Percentiles rank a stretch among this genome's conserved stretches.
Evolutionary conservation across 2,113 vertebrate species (phyloP).

Genomic region (Seriola quinqueradiata): DNA sequence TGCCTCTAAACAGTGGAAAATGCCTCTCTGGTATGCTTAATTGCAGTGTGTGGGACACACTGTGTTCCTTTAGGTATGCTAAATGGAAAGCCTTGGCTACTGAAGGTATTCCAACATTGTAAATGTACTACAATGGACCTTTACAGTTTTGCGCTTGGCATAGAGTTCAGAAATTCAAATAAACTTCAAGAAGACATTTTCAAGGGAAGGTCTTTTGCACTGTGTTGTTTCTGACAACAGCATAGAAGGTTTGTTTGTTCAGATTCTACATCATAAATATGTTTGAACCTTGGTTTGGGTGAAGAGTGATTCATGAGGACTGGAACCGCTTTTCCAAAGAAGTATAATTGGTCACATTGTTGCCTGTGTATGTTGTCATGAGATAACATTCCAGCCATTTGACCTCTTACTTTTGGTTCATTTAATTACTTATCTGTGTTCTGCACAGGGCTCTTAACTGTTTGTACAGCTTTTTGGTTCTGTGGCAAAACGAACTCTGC

Average conservation of each 20-base stretch:
- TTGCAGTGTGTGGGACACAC: constrained; percentile 70
- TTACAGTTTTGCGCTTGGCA: constrained; percentile 64
- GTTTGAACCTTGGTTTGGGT: constrained; percentile 50
- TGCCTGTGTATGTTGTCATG: constrained; percentile 75
- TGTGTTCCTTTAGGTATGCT: constrained; percentile 72
- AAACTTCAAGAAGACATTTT: constrained; percentile 64
- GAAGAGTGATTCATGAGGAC: constrained; percentile 63
- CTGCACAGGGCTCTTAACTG: constrained; percentile 48
- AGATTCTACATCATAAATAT: constrained; percentile 63
- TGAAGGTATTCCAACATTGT: constrained; percentile 76
- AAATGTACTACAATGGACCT: constrained; percentile 79
- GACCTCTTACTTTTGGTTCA: constrained; percentile 74
- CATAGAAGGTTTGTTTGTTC: constrained; percentile 47
- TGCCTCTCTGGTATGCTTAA: constrained; percentile 74
- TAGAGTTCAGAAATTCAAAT: constrained; percentile 73
- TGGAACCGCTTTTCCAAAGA: constrained; percentile 50
- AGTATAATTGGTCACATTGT: constrained; percentile 77
- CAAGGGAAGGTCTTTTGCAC: constrained; percentile 37
- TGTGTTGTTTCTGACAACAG: constrained; percentile 30
- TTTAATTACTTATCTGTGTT: constrained; percentile 76
- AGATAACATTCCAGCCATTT: constrained; percentile 84
- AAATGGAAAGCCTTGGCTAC: constrained; percentile 72
- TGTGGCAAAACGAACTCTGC: constrained; percentile 13
- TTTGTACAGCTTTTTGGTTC: constrained; percentile 22
- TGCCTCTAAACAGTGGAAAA: constrained; percentile 75